Base-by-base conservation (phyloP, 2,888 invertebrate genomes). In the Campoletis raptor region DNA sequence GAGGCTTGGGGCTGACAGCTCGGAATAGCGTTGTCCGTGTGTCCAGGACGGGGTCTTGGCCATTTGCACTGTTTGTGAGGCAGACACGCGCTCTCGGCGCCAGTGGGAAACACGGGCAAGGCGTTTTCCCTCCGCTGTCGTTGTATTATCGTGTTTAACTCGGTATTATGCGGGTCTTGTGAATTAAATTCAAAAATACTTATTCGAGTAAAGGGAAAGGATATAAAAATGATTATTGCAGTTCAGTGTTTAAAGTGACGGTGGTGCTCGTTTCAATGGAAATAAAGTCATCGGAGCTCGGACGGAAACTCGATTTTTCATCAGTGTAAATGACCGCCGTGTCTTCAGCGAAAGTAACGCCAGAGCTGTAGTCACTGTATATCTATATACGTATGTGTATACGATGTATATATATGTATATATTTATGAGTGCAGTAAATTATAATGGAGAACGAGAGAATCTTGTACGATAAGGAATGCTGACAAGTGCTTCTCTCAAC, bases 261-360 rank as follows among this genome's bases (percentile, higher is more conserved):
- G 42, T 30, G 21, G 24, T 54, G 54, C 24, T 48, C 1, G 24
- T 40, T 48, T 57, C 12, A 24, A 30, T 24, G 24, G 61, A 45
- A 37, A 42, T 45, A 15, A 73, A 48, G 57, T 30, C 69, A 73
- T 52, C 73, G 83, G 72, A 42, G 37, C 80, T 70, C 21, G 15
- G 30, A 52, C 42, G 40, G 66, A 52, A 40, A 77, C 77, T 81
- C 81, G 72, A 37, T 86, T 84, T 83, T 86, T 81, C 72, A 70
- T 67, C 79, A 83, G 85, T 86, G 81, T 86, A 88, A 83, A 88
- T 85, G 88, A 89, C 88, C 88, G 88, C 85, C 86, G 85, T 89
- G 87, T 72, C 85, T 88, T 61, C 80, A 89, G 87, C 87, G 85
- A 88, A 88, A 88, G 89, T 89, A 85, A 85, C 83, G 82, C 81